These are phyloP conservation scores for Crenichthys baileyi DNA, from an alignment of 2,797 vertebrate genomes.

Conservation along the genomic window DNA sequence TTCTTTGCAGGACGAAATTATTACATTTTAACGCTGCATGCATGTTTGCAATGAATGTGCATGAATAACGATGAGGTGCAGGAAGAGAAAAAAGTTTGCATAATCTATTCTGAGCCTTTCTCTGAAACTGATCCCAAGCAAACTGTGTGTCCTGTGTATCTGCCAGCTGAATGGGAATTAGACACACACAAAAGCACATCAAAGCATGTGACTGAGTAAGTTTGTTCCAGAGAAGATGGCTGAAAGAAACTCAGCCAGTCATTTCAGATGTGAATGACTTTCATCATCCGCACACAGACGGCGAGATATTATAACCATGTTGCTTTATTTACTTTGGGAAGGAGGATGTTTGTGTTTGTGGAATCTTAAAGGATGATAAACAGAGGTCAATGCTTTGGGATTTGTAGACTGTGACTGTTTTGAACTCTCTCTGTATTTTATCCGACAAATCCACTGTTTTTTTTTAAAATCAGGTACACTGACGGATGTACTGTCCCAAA, in stretches of 20 bases:
- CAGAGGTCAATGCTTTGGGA: constrained; percentile 34
- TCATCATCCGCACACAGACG: constrained; percentile 70
- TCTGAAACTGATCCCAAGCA: constrained; percentile 56
- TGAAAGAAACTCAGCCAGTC: constrained; percentile 65
- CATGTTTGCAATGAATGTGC: constrained; percentile 33
- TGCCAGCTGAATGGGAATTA: constrained; percentile 74
- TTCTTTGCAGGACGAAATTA: constrained; percentile 14
- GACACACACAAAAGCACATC: constrained; percentile 76
- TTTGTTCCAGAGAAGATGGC: constrained; percentile 75
- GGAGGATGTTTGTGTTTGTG: constrained; percentile 57
- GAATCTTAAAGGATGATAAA: constrained; percentile 60
- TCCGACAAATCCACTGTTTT: background rate
- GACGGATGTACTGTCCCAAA: background rate
- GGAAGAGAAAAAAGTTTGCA: constrained; percentile 40
- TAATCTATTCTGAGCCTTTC: constrained; percentile 53
- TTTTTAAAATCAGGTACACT: background rate
- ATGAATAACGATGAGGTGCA: constrained; percentile 46
- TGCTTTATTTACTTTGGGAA: constrained; percentile 62
- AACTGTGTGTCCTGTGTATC: constrained; percentile 59
- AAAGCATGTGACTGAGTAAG: constrained; percentile 72
- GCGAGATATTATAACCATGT: constrained; percentile 69
- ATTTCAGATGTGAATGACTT: constrained; percentile 73
- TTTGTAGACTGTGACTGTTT: constrained; percentile 22
- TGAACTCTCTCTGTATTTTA: background rate
- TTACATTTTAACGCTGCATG: constrained; percentile 6